These are phyloP conservation scores for Aphaenogaster floridana DNA, from an alignment of 1,140 invertebrate genomes.

Conservation along the genomic window DNA sequence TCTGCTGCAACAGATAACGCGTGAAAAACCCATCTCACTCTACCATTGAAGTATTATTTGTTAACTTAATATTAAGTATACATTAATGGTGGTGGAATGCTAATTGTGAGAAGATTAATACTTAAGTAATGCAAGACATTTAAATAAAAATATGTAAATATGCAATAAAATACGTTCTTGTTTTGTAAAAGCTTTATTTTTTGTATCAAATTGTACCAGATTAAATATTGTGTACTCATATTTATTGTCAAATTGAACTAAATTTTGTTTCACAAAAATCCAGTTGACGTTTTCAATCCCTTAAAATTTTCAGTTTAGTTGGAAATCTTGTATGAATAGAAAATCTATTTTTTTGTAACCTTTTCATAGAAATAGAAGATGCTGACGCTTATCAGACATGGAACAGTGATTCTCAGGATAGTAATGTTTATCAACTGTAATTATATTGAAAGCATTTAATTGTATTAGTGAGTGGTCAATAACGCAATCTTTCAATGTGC, in stretches of 20 bases:
- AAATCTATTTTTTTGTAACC: not conserved
- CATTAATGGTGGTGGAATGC: not conserved
- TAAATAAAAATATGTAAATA: slow-evolving; percentile 39
- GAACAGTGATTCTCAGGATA: not conserved
- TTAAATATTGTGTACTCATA: not conserved
- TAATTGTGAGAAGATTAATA: slow-evolving; percentile 19
- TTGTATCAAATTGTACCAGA: slow-evolving; percentile 10
- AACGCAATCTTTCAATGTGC: not conserved
- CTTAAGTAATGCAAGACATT: not conserved
- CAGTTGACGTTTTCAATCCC: not conserved
- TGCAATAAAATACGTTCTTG: slow-evolving; percentile 16
- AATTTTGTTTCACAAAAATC: not conserved
- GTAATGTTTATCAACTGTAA: slow-evolving; percentile 22
- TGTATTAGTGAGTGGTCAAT: slow-evolving; percentile 25
- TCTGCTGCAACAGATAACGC: not conserved
- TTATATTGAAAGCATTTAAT: slow-evolving; percentile 4
- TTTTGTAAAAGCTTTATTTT: not conserved
- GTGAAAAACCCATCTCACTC: not conserved
- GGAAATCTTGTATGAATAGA: not conserved
- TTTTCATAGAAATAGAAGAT: slow-evolving; percentile 17
- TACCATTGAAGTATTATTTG: not conserved
- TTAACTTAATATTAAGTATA: not conserved
- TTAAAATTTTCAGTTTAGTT: not conserved
- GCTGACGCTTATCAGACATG: not conserved
- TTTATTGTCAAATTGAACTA: not conserved